phyloP scores from a whole-genome alignment of 2,797 vertebrate species.

The Dryobates pubescens region DNA sequence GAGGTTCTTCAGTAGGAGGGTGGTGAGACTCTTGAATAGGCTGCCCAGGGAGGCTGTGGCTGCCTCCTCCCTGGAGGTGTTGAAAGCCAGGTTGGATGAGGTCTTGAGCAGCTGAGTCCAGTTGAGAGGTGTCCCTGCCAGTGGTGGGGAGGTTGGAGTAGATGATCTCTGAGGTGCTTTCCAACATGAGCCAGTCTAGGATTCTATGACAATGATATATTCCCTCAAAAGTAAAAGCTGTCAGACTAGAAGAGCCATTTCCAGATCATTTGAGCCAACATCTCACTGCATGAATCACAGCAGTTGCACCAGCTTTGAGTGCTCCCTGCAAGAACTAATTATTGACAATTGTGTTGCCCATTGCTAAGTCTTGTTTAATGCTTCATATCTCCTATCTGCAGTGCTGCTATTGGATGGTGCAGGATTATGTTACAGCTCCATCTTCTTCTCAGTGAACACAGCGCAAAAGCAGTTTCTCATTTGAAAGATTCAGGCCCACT shows the following conservation, averaged over 20 bases:
- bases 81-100: too few species aligned
- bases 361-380: conserved; percentile 5
- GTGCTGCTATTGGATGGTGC: neutral
- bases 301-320: neutral
- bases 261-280: neutral
- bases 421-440: neutral
- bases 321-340: neutral
- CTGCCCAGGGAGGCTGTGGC: too few species aligned
- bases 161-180: too few species aligned
- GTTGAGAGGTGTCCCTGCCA: too few species aligned
- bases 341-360: neutral
- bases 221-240: neutral
- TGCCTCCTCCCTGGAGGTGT: too few species aligned
- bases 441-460: neutral
- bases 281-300: neutral
- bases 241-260: neutral
- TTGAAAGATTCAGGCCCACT: neutral
- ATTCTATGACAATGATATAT: neutral
- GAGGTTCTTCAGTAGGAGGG: too few species aligned
- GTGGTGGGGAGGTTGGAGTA: too few species aligned
- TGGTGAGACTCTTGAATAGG: too few species aligned
- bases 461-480: neutral
- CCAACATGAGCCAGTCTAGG: too few species aligned
- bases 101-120: too few species aligned
- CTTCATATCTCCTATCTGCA: neutral